Evolutionary conservation across 2,888 invertebrate species (phyloP).

Genomic region (Empis livida): DNA sequence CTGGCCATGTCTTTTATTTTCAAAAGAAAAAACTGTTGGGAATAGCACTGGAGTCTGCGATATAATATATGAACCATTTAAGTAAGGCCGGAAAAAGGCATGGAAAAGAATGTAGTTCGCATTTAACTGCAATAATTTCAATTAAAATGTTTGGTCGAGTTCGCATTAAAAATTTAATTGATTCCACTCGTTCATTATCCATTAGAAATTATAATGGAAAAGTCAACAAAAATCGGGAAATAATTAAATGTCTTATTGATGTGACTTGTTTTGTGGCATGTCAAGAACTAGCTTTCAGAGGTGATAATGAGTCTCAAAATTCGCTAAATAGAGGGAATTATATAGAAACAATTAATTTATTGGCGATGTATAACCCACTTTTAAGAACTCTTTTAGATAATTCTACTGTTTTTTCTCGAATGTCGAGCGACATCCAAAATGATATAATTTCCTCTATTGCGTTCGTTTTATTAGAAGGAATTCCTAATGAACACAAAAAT

Average conservation of each 20-base stretch:
- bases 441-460: conserved; percentile 15
- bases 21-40: not conserved
- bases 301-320: conserved; percentile 10
- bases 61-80: conserved; percentile 2
- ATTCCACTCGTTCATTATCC: not conserved
- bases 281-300: conserved; percentile 10
- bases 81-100: not conserved
- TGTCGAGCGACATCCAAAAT: conserved; percentile 18
- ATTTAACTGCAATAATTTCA: not conserved
- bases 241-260: conserved; percentile 15
- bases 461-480: conserved; percentile 11
- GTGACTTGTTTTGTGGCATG: conserved; percentile 8
- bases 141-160: not conserved
- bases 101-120: not conserved
- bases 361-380: conserved; percentile 12
- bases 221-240: conserved; percentile 14
- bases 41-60: not conserved
- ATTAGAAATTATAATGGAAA: conserved; percentile 13
- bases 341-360: conserved; percentile 11
- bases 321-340: conserved; percentile 16
- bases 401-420: conserved; percentile 15
- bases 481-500: conserved; percentile 14
- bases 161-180: not conserved
- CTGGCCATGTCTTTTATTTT: not conserved
- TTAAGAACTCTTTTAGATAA: conserved; percentile 15